Percentiles rank a stretch among this genome's conserved stretches.
These are phyloP conservation scores for Dorcus parallelipipedus DNA, from an alignment of 2,888 invertebrate genomes.

Conservation along the genomic window DNA sequence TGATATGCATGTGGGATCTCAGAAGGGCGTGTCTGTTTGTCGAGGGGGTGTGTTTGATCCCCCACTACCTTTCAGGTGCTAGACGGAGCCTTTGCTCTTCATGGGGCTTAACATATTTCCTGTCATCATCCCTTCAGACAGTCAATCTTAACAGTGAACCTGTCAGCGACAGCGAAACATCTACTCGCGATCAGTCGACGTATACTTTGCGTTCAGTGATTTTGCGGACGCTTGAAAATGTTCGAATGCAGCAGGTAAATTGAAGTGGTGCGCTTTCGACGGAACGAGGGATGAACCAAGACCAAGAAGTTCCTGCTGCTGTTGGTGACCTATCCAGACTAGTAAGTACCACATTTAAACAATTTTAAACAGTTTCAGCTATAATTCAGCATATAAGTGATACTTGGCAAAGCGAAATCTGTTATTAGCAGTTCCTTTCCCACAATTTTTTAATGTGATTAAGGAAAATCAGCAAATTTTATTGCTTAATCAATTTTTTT, in stretches of 20 bases:
- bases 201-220: too few species aligned
- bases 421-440: too few species aligned
- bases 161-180: background rate
- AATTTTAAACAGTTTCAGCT: too few species aligned
- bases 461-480: too few species aligned
- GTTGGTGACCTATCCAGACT: conserved; percentile 43
- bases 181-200: background rate
- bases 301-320: conserved; percentile 46
- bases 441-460: too few species aligned
- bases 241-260: background rate
- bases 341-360: conserved; percentile 35
- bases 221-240: too few species aligned
- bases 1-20: conserved; percentile 31
- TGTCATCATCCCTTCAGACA: conserved; percentile 29
- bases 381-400: too few species aligned
- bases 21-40: conserved; percentile 38
- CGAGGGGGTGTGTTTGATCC: conserved; percentile 39
- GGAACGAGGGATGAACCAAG: conserved; percentile 43
- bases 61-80: conserved; percentile 33
- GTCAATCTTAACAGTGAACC: conserved; percentile 10
- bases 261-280: background rate
- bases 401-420: too few species aligned
- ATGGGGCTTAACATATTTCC: conserved; percentile 38
- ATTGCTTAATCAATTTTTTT: too few species aligned
- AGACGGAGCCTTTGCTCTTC: conserved; percentile 36